Percentiles rank a stretch among this genome's conserved stretches.
Evolutionary conservation across 2,888 invertebrate species (phyloP).

Genomic region (Tetragnatha montana): DNA sequence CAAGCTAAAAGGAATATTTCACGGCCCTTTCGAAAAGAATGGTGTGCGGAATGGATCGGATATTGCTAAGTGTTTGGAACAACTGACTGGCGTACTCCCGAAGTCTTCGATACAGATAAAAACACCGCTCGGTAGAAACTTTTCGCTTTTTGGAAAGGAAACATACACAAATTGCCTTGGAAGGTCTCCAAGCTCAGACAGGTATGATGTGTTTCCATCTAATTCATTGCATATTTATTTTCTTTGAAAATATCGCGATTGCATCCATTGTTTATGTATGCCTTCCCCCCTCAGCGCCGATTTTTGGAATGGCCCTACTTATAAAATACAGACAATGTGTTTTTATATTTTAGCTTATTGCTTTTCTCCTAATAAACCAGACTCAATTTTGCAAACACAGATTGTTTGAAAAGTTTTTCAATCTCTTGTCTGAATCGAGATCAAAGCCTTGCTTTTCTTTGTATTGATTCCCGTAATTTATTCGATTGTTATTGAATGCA

Average conservation of each 20-base stretch:
- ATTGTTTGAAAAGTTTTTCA: background rate
- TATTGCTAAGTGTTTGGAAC: constrained; percentile 59
- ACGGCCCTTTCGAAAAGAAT: constrained; percentile 41
- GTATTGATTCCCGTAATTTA: constrained; percentile 7
- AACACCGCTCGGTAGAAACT: constrained; percentile 41
- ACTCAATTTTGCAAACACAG: background rate
- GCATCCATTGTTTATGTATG: constrained; percentile 54
- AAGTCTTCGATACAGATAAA: constrained; percentile 37
- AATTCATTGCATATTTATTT: background rate
- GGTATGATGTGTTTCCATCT: constrained; percentile 23
- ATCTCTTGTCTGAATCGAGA: background rate
- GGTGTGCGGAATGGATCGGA: constrained; percentile 47
- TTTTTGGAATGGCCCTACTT: constrained; percentile 59
- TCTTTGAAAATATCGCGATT: background rate
- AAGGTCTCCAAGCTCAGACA: constrained; percentile 63
- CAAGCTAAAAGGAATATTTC: constrained; percentile 54
- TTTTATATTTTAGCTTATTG: background rate
- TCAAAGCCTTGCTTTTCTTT: constrained; percentile 1
- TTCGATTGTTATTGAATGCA: background rate
- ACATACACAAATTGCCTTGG: constrained; percentile 42
- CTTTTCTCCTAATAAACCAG: background rate
- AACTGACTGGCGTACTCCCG: constrained; percentile 50
- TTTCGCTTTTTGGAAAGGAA: constrained; percentile 51
- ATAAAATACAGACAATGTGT: constrained; percentile 15
- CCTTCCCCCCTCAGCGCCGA: constrained; percentile 40